A percentile compares a stretch with the other conserved stretches of the same genome.
These are phyloP conservation scores for Tiaroga cobitis DNA, from an alignment of 2,797 vertebrate genomes.

Conservation along the genomic window DNA sequence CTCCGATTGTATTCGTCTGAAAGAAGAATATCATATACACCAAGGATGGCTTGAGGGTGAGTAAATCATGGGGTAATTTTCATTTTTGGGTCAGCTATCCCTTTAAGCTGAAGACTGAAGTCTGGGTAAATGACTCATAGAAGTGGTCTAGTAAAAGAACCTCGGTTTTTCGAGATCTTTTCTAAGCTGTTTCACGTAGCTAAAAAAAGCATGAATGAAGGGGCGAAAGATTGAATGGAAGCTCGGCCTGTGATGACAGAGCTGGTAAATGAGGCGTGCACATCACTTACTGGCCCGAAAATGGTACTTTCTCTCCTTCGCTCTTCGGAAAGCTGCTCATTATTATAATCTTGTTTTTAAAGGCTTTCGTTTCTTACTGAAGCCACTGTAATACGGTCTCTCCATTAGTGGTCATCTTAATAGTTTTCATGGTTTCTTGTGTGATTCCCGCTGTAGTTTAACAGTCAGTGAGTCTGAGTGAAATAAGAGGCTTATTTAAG, in stretches of 20 bases:
- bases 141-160: conserved; percentile 30
- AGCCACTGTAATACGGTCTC: conserved; percentile 43
- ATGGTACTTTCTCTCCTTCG: conserved; percentile 25
- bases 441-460: conserved; percentile 12
- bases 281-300: conserved; percentile 18
- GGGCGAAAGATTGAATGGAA: conserved; percentile 9
- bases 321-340: conserved; percentile 46
- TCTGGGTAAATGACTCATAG: conserved; percentile 11
- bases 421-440: conserved; percentile 40
- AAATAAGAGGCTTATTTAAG: conserved; percentile 47
- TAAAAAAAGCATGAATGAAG: conserved; percentile 44
- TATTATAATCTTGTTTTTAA: conserved; percentile 42
- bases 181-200: conserved; percentile 28
- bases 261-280: conserved; percentile 45
- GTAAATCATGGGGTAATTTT: no score
- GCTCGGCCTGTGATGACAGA: conserved; percentile 37
- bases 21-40: no score
- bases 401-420: conserved; percentile 45
- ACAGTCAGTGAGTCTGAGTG: conserved; percentile 24
- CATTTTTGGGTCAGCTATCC: no score
- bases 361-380: conserved; percentile 36
- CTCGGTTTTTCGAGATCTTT: conserved; percentile 26
- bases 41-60: no score
- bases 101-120: conserved; percentile 7
- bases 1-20: no score